phyloP scores from a whole-genome alignment of 2,888 invertebrate genomes.

The Eugnorisma glareosa region DNA sequence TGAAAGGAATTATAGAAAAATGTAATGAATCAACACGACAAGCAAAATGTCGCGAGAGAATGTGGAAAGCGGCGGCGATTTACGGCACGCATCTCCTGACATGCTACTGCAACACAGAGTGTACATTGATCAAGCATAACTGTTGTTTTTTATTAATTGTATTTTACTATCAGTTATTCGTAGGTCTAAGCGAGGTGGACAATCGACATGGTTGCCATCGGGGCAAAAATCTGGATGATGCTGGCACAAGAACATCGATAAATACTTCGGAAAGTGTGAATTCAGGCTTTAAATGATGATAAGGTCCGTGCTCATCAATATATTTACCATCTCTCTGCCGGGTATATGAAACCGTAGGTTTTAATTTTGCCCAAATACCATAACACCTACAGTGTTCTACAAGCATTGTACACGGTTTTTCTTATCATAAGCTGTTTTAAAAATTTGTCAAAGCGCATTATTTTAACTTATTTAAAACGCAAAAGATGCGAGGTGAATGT shows the following conservation, averaged over 20 bases:
- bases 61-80: conserved; percentile 58
- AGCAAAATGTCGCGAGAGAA: conserved; percentile 46
- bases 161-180: background rate
- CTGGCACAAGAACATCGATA: background rate
- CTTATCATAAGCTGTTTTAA: background rate
- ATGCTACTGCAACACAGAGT: background rate
- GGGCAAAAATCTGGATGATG: background rate
- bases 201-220: background rate
- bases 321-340: background rate
- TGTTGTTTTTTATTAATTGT: background rate
- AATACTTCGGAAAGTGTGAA: background rate
- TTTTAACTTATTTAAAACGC: background rate
- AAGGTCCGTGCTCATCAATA: background rate
- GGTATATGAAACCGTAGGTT: background rate
- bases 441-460: background rate
- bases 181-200: background rate
- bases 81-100: conserved; percentile 49
- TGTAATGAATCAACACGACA: conserved; percentile 53
- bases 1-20: conserved; percentile 55
- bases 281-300: background rate
- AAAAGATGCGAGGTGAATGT: conserved; percentile 10
- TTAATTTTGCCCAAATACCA: background rate
- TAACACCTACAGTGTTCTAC: background rate
- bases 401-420: background rate
- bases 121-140: background rate